Evolutionary conservation across 1,140 invertebrate species (phyloP).

Genomic region (Aporrectodea caliginosa): DNA sequence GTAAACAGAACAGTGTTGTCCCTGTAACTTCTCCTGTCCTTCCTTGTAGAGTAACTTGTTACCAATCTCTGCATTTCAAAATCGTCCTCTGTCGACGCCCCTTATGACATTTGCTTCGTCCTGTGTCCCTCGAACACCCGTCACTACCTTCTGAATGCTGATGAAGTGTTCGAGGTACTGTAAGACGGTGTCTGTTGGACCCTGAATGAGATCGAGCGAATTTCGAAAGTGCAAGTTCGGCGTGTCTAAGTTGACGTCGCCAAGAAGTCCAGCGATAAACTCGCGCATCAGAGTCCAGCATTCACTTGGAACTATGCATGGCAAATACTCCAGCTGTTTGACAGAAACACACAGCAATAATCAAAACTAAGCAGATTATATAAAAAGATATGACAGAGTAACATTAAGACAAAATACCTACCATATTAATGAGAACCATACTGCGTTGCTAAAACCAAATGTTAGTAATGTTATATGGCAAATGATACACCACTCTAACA

Average conservation of each 20-base stretch:
- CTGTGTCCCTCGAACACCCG: too few relatives aligned
- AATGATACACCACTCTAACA: background rate
- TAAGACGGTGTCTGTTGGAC: background rate
- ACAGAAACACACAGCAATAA: conserved; percentile 24
- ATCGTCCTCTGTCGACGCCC: too few relatives aligned
- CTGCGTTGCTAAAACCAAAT: background rate
- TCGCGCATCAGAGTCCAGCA: conserved; percentile 90
- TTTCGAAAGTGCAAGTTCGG: background rate
- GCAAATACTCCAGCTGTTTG: conserved; percentile 80
- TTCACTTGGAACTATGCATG: conserved; percentile 76
- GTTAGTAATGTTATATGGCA: background rate
- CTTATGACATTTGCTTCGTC: too few relatives aligned
- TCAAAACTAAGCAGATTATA: background rate
- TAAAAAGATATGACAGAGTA: background rate
- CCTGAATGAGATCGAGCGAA: background rate
- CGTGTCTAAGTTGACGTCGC: conserved; percentile 50
- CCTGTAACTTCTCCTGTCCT: too few relatives aligned
- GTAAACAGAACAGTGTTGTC: too few relatives aligned
- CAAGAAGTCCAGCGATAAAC: conserved; percentile 86
- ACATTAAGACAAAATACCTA: background rate
- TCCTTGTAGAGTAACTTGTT: too few relatives aligned
- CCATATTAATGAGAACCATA: background rate
- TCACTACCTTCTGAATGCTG: background rate
- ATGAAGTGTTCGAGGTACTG: background rate
- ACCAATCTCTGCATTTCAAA: too few relatives aligned